A percentile compares a stretch with the other conserved stretches of the same genome.
Conservation (phyloP, 2,113 vertebrate species). For the Ophthalmolycus amberensis region DNA sequence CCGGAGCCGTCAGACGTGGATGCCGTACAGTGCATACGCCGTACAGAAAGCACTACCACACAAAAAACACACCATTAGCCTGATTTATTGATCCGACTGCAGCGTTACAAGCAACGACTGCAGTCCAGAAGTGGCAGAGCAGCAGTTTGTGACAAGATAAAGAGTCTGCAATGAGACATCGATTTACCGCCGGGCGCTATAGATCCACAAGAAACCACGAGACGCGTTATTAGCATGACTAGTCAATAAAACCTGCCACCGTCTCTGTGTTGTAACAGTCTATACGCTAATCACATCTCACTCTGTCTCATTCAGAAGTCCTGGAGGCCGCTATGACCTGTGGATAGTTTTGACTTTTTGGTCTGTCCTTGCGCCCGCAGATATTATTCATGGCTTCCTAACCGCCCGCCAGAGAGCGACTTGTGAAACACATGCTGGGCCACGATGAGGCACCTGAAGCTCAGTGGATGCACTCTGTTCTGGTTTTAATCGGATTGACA, state of each 20-base stretch:
- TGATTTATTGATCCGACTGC: constrained; percentile 24
- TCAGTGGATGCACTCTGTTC: constrained; percentile 16
- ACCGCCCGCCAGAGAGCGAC: constrained; percentile 26
- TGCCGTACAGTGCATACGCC: background rate
- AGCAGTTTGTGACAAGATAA: constrained; percentile 54
- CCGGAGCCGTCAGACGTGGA: background rate
- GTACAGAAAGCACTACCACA: background rate
- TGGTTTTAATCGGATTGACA: constrained; percentile 25
- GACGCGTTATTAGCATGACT: constrained; percentile 47
- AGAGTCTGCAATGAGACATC: constrained; percentile 58
- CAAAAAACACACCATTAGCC: background rate
- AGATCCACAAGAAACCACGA: constrained; percentile 21
- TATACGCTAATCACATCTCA: constrained; percentile 5
- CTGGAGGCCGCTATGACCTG: constrained; percentile 1
- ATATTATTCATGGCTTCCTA: constrained; percentile 62
- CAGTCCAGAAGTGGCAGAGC: constrained; percentile 39
- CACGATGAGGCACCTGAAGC: constrained; percentile 54
- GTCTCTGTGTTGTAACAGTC: constrained; percentile 12
- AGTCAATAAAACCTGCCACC: constrained; percentile 46
- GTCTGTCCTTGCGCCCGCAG: constrained; percentile 30
- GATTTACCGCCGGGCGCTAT: constrained; percentile 57
- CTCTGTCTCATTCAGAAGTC: constrained; percentile 9
- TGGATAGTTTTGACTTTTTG: constrained; percentile 1
- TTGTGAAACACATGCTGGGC: constrained; percentile 42
- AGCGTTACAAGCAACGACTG: background rate